A percentile compares a stretch with the other conserved stretches of the same genome.
Conservation (phyloP, 2,888 invertebrate species). For the Pseudococcus jackbeardsleyi region DNA sequence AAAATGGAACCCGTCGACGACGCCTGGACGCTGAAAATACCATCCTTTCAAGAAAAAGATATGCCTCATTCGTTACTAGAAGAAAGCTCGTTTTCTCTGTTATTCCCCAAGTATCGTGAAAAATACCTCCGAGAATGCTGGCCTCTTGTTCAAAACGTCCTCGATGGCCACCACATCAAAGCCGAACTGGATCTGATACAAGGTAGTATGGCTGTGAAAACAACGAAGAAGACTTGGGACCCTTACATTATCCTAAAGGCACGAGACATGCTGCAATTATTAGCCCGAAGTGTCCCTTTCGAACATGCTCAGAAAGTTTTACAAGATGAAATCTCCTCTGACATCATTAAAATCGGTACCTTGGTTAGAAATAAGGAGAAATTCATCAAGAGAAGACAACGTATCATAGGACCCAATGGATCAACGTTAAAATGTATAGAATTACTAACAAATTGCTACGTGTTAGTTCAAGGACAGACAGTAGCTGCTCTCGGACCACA, state of each 20-base stretch:
- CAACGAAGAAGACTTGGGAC: constrained; percentile 98
- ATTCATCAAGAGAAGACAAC: constrained; percentile 93
- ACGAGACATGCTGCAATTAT: constrained; percentile 92
- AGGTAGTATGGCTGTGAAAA: constrained; percentile 93
- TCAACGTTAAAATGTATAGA: constrained; percentile 98
- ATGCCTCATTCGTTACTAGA: constrained; percentile 90
- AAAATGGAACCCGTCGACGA: constrained; percentile 76
- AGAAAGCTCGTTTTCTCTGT: constrained; percentile 95
- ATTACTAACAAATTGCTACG: constrained; percentile 94
- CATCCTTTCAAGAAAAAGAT: constrained; percentile 88
- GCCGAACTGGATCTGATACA: constrained; percentile 94
- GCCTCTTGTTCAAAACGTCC: constrained; percentile 90
- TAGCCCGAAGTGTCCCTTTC: constrained; percentile 95
- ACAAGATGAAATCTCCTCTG: constrained; percentile 92
- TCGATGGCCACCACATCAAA: constrained; percentile 83
- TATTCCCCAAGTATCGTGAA: constrained; percentile 98
- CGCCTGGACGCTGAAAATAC: constrained; percentile 89
- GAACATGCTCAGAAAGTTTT: constrained; percentile 92
- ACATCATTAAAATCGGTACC: constrained; percentile 96
- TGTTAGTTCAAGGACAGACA: constrained; percentile 96
- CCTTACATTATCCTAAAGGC: constrained; percentile 97
- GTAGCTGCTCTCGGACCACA: constrained; percentile 97
- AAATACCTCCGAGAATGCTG: constrained; percentile 95
- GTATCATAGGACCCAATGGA: constrained; percentile 97
- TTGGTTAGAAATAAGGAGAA: constrained; percentile 91